Conservation (phyloP, 2,797 vertebrate genomes). For the Chaetophractus vellerosus region DNA sequence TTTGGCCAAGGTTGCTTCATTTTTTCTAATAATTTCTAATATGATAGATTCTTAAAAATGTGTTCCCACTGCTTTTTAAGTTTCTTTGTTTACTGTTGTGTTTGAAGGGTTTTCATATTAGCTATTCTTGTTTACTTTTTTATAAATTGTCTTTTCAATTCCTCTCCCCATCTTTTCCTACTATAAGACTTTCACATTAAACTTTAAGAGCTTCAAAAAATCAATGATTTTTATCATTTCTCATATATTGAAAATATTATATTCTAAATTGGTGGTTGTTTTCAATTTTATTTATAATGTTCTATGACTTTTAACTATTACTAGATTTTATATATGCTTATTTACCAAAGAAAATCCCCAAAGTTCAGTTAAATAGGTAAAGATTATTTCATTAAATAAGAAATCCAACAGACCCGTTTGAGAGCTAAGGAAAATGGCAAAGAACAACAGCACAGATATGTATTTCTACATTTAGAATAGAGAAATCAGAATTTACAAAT, state of each 20-base stretch:
- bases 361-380: background rate
- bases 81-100: background rate
- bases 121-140: background rate
- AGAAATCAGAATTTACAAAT: background rate
- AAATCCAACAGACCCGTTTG: background rate
- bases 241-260: background rate
- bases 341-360: background rate
- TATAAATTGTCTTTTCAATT: background rate
- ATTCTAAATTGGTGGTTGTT: background rate
- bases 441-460: background rate
- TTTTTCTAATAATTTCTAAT: slow-evolving; percentile 9
- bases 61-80: background rate
- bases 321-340: background rate
- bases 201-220: background rate
- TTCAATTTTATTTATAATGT: slow-evolving; percentile 14
- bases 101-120: background rate
- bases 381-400: slow-evolving; percentile 19
- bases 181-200: background rate
- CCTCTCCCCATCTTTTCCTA: background rate
- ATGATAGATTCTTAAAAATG: background rate
- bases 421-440: background rate
- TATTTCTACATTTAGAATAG: background rate
- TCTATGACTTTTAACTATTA: background rate
- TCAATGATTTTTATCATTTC: background rate
- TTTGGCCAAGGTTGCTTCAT: background rate